Base-by-base conservation (phyloP, 1,140 invertebrate genomes). In the Parasteatoda tepidariorum region DNA sequence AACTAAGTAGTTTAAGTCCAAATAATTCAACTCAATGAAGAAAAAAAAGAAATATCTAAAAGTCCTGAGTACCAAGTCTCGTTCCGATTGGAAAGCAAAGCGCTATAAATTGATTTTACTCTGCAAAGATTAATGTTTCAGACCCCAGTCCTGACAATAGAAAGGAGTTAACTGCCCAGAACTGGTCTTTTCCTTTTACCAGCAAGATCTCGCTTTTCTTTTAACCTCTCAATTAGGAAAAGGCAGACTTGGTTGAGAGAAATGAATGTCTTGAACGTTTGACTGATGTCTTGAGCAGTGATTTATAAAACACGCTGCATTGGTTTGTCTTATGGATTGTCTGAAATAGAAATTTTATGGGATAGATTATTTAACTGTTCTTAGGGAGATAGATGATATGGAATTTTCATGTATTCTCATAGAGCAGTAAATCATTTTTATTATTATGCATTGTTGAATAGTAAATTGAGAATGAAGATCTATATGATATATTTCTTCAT, bases 121-220 rank as follows among this genome's bases (percentile, higher is more conserved):
- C 30, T 57, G 38, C 24, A 18, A 30, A 67, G 62, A 79, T 68
- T 67, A 79, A 79, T 79, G 75, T 79, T 59, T 34, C 48, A 48
- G 13, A 38, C 28, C 26, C 62, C 31, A 67, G 30, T 67, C 64
- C 30, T 68, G 75, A 67, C 75, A 68, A 67, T 38, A 18, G 54
- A 57, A 68, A 61, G 48, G 75, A 68, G 75, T 79, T 68, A 79
- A 68, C 75, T 79, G 75, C 24, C 59, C 73, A 76, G 38, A 76
- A 76, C 62, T 55, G 62, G 28, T 68, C 31, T 55, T n/a, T 34
- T n/a, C 18, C 57, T 67, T 68, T 48, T n/a, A 61, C 18, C 18
- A 74, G 71, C 34, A 3, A 61, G 24, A n/a, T 26, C n/a, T 24
- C 38, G 11, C 28, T 67, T 67, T 68, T 68, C 48, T 79, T 55